These are phyloP conservation scores for Tauraco erythrolophus DNA, from an alignment of 2,113 vertebrate genomes.

Conservation along the genomic window DNA sequence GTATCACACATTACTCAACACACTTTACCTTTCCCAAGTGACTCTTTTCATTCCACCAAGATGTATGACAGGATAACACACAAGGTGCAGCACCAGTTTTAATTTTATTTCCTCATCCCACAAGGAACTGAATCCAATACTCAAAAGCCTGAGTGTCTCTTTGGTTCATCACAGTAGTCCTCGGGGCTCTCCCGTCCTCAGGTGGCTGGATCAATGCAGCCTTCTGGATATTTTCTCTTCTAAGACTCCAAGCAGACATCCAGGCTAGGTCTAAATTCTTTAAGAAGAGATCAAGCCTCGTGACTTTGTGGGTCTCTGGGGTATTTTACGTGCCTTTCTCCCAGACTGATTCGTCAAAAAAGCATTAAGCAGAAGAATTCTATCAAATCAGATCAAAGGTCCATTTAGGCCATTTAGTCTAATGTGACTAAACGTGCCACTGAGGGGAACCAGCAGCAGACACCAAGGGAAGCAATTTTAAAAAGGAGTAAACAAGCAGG, in stretches of 20 bases:
- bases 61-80: fast-evolving
- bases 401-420: neutral
- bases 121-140: neutral
- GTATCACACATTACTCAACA: neutral
- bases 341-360: neutral
- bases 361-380: neutral
- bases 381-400: neutral
- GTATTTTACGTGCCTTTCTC: neutral
- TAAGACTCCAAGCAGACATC: neutral
- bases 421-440: too few relatives aligned
- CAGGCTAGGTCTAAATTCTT: neutral
- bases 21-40: neutral
- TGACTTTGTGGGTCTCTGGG: neutral
- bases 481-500: neutral
- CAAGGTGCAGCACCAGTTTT: neutral
- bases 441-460: neutral
- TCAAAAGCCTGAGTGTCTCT: neutral
- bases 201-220: neutral
- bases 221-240: neutral
- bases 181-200: neutral
- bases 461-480: neutral
- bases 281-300: neutral
- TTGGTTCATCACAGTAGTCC: neutral
- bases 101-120: neutral
- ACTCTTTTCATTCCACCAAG: neutral